Conservation (phyloP, 2,888 invertebrate species). For the Branchellion lobata region DNA sequence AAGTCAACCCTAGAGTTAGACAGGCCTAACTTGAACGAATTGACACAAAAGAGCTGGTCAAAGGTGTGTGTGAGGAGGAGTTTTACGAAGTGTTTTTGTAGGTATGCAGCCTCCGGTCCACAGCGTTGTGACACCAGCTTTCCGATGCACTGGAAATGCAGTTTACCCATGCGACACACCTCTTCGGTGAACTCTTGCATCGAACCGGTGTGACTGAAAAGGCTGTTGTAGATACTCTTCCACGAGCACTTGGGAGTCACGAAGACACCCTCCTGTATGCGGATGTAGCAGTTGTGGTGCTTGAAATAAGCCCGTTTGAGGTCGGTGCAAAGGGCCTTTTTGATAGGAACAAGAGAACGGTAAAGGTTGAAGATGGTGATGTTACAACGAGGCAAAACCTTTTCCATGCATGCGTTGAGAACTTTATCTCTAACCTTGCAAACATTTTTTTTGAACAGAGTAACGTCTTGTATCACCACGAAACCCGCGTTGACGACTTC, state of each 20-base stretch:
- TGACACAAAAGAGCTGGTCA: slow-evolving; percentile 17
- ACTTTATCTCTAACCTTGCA: not conserved
- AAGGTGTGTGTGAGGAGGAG: slow-evolving; percentile 4
- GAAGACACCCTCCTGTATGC: not conserved
- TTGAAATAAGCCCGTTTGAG: slow-evolving; percentile 10
- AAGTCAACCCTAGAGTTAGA: not conserved
- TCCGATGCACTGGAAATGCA: slow-evolving; percentile 20
- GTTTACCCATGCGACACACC: slow-evolving; percentile 25
- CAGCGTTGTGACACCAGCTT: not conserved
- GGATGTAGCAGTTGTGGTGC: slow-evolving; percentile 25
- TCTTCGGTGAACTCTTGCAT: slow-evolving; percentile 5
- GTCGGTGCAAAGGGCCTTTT: slow-evolving; percentile 16
- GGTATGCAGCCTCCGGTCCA: slow-evolving; percentile 20
- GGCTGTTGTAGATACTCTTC: not conserved
- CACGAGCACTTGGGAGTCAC: slow-evolving; percentile 13
- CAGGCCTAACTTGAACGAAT: not conserved
- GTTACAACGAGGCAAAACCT: slow-evolving; percentile 4
- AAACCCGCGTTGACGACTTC: slow-evolving; percentile 5
- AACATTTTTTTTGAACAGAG: not conserved
- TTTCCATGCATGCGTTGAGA: not conserved
- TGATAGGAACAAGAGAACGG: slow-evolving; percentile 12
- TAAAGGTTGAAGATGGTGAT: slow-evolving; percentile 13
- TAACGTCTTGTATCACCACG: not conserved
- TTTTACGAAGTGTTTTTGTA: slow-evolving; percentile 22
- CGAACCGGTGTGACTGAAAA: not conserved